phyloP scores from a whole-genome alignment of 2,888 invertebrate genomes.

The Smittia sp. region DNA sequence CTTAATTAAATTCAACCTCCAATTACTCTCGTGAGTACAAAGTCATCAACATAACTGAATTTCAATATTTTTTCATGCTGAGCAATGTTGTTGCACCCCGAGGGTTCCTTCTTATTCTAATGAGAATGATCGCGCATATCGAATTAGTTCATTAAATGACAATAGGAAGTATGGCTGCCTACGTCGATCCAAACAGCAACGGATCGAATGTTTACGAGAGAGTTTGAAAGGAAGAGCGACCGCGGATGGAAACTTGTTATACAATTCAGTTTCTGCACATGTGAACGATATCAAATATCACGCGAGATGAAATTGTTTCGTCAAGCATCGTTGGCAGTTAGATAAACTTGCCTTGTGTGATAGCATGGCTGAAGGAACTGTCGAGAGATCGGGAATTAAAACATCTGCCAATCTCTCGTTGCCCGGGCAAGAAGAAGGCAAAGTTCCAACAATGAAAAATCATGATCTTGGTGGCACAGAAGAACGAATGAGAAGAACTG shows the following conservation, averaged over 20 bases:
- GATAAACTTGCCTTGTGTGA: not conserved
- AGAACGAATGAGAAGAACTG: not conserved
- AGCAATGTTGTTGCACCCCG: not conserved
- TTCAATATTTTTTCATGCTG: not conserved
- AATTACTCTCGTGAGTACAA: constrained; percentile 1
- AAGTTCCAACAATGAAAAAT: not conserved
- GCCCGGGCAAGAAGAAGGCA: not conserved
- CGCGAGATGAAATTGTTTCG: no score
- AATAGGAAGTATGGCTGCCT: not conserved
- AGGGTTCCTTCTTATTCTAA: no score
- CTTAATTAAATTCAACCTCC: not conserved
- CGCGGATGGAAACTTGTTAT: no score
- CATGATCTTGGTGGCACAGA: constrained; percentile 1
- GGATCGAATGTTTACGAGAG: no score
- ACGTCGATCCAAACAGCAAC: no score
- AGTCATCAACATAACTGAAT: not conserved
- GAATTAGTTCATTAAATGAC: constrained; percentile 2
- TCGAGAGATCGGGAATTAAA: not conserved
- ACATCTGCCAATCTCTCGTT: constrained; percentile 4
- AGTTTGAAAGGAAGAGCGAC: no score
- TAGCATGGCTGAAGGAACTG: not conserved
- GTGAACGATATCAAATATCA: no score
- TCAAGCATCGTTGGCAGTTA: no score
- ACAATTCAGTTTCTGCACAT: no score
- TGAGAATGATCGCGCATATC: not conserved